Evolutionary conservation across 2,888 invertebrate genomes (phyloP).

Genomic region (Cylindroiulus punctatus): DNA sequence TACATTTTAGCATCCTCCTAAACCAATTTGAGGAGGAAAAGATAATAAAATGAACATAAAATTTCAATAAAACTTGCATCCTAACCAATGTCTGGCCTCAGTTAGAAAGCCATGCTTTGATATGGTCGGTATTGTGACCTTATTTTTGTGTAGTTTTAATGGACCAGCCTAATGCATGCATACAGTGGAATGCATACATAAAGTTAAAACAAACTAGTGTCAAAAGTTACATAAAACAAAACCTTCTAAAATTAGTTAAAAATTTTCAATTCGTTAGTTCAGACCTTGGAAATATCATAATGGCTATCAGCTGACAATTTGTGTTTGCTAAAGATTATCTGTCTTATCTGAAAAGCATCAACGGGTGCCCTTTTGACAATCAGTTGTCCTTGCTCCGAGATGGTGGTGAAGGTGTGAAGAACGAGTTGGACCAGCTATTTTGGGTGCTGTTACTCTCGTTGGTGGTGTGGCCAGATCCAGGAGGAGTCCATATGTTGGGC

Average conservation of each 20-base stretch:
- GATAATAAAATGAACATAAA: neutral
- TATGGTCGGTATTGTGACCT: neutral
- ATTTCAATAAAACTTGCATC: neutral
- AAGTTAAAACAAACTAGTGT: neutral
- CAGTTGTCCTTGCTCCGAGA: constrained; percentile 1
- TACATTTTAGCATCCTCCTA: neutral
- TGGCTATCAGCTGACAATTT: constrained; percentile 25
- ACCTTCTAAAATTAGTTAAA: neutral
- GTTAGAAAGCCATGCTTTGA: neutral
- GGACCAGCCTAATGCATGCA: neutral
- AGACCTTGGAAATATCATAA: neutral
- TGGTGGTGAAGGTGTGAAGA: neutral
- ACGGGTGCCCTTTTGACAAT: neutral
- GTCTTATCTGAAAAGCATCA: neutral
- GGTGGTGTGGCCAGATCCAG: neutral
- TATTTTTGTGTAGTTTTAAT: neutral
- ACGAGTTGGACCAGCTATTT: neutral
- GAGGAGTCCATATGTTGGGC: constrained; percentile 57
- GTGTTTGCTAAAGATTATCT: neutral
- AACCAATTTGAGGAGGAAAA: neutral
- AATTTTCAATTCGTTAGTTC: neutral
- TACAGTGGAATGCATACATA: neutral
- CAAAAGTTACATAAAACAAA: neutral
- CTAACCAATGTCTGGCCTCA: neutral
- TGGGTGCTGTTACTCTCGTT: neutral